Evolutionary conservation across 1,140 invertebrate genomes (phyloP).

Genomic region (Drosophila pectinifera): DNA sequence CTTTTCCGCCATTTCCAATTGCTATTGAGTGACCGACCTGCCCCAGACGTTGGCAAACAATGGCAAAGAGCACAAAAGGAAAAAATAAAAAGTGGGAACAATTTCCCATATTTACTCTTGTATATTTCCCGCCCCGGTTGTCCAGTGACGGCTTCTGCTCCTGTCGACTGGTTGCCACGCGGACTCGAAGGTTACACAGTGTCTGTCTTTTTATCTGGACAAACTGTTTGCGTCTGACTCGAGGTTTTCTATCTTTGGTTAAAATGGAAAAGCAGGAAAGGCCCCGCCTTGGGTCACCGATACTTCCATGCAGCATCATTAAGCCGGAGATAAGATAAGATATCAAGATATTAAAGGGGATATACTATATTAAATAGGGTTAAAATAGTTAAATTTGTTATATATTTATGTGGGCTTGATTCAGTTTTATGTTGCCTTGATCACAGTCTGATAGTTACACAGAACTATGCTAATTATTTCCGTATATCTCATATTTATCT

Average conservation of each 20-base stretch:
- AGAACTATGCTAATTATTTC: conserved; percentile 14
- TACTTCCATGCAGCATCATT: conserved; percentile 47
- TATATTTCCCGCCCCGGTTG: conserved; percentile 54
- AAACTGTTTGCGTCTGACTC: conserved; percentile 55
- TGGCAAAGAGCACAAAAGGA: conserved; percentile 11
- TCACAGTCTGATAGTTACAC: no score
- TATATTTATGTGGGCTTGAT: not conserved
- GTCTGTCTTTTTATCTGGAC: conserved; percentile 38
- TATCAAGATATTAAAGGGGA: not conserved
- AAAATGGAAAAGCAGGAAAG: conserved; percentile 13
- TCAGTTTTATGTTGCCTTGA: no score
- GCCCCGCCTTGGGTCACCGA: conserved; percentile 13
- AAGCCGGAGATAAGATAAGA: no score
- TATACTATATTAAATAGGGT: no score
- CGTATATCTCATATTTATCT: not conserved
- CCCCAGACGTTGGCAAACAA: conserved; percentile 72
- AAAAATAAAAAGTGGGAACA: conserved; percentile 44
- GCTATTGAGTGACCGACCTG: conserved; percentile 47
- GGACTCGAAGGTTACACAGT: conserved; percentile 64
- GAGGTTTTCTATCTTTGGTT: conserved; percentile 24
- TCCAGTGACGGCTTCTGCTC: conserved; percentile 15
- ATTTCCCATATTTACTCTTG: conserved; percentile 76
- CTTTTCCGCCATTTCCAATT: conserved; percentile 26
- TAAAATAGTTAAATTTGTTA: no score
- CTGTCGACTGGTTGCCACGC: conserved; percentile 38